Percentiles rank a stretch among this genome's conserved stretches.
phyloP scores from a whole-genome alignment of 2,888 invertebrate genomes.

The Leucophenga montana region DNA sequence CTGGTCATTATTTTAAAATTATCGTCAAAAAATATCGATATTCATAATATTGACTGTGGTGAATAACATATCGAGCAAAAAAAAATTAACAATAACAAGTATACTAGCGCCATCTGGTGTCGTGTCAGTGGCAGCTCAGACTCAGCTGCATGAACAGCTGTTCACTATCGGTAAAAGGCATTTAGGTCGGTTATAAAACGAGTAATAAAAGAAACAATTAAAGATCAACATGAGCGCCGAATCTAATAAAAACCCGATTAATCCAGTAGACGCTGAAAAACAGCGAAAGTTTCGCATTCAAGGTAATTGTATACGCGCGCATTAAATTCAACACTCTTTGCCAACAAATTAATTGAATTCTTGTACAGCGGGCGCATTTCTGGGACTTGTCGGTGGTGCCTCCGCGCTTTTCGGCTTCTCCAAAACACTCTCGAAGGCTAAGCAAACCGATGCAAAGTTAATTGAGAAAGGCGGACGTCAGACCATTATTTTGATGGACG shows the following conservation, averaged over 20 bases:
- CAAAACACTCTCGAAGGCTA: slow-evolving; percentile 83
- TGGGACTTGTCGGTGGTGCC: slow-evolving; percentile 76
- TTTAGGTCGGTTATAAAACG: neutral
- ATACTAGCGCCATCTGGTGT: no score
- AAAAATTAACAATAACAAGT: no score
- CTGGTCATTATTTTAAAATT: no score
- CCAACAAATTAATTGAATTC: neutral
- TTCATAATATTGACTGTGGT: no score
- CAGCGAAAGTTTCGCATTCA: slow-evolving; percentile 56
- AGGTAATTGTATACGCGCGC: slow-evolving; percentile 46
- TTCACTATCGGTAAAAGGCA: no score
- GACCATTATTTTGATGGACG: slow-evolving; percentile 79
- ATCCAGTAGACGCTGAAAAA: slow-evolving; percentile 54
- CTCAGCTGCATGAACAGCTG: no score
- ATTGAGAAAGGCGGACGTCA: slow-evolving; percentile 80
- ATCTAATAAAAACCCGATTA: slow-evolving; percentile 38
- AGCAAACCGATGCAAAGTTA: slow-evolving; percentile 84
- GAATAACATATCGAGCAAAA: no score
- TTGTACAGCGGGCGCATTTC: slow-evolving; percentile 67
- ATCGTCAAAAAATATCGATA: no score
- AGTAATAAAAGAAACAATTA: neutral
- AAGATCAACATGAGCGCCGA: slow-evolving; percentile 38
- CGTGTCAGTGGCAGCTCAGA: no score
- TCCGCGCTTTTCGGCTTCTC: slow-evolving; percentile 89
- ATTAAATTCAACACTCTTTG: neutral